Conservation (phyloP, 2,797 vertebrate genomes). For the Artibeus lituratus region DNA sequence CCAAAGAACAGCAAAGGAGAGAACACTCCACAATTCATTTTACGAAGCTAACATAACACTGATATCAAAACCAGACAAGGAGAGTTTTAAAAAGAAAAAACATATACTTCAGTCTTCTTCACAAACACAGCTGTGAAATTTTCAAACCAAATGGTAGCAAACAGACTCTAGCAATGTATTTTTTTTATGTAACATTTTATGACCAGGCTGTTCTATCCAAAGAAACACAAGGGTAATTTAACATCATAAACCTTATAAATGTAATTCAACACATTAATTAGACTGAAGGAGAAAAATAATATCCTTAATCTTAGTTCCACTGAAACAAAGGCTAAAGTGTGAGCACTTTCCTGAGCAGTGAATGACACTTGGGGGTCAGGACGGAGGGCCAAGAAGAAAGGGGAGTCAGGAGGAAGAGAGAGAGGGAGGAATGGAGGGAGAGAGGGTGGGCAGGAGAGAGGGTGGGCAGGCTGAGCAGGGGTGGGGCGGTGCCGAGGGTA, state of each 20-base stretch:
- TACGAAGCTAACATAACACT: not conserved
- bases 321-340: not conserved
- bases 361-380: not conserved
- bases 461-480: not conserved
- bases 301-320: not conserved
- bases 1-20: not conserved
- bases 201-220: not conserved
- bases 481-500: not conserved
- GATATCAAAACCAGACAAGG: not conserved
- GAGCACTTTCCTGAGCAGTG: not conserved
- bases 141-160: not conserved
- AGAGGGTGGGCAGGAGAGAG: not conserved
- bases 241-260: not conserved
- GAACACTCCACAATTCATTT: not conserved
- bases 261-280: not conserved
- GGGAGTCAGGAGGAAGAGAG: not conserved
- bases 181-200: not conserved
- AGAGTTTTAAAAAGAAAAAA: not conserved
- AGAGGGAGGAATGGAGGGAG: not conserved
- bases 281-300: not conserved
- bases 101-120: not conserved
- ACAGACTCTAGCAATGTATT: not conserved
- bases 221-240: not conserved
- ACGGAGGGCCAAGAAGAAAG: not conserved
- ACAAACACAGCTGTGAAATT: slow-evolving; percentile 2